phyloP scores from a whole-genome alignment of 2,113 vertebrate species.

The Laterallus jamaicensis region DNA sequence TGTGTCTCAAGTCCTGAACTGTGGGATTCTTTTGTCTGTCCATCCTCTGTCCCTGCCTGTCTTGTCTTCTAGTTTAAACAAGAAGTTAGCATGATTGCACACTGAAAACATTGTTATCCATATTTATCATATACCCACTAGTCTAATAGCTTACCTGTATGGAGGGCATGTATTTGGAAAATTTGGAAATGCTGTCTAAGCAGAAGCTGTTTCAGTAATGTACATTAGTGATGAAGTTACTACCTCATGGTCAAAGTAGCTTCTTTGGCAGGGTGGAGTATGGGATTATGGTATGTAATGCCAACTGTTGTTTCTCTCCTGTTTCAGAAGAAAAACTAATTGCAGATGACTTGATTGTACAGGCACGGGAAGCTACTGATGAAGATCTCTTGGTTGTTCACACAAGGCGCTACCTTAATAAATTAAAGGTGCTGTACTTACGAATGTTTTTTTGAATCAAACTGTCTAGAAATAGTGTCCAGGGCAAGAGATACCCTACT shows the following conservation, averaged over 20 bases:
- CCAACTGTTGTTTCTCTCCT: slow-evolving; percentile 38
- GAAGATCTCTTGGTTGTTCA: slow-evolving; percentile 93
- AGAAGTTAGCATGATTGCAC: not conserved
- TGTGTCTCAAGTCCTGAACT: not conserved
- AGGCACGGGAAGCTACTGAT: slow-evolving; percentile 89
- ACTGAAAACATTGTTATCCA: not conserved
- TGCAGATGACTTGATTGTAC: slow-evolving; percentile 85
- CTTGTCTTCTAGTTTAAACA: not conserved
- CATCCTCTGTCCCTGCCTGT: not conserved
- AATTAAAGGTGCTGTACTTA: slow-evolving; percentile 86
- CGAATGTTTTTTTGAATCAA: not conserved
- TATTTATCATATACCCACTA: not conserved
- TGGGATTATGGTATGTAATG: not conserved
- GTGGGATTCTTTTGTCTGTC: not conserved
- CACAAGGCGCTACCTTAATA: slow-evolving; percentile 89
- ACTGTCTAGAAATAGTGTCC: not conserved
- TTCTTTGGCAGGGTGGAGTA: not conserved
- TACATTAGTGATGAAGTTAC: not conserved
- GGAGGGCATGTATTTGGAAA: not conserved
- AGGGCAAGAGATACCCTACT: not conserved
- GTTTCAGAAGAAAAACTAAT: slow-evolving; percentile 91
- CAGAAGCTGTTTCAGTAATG: not conserved
- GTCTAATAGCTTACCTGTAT: not conserved
- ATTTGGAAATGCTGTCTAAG: not conserved
- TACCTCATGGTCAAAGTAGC: not conserved